A percentile compares a stretch with the other conserved stretches of the same genome.
Conservation (phyloP, 2,797 vertebrate species). For the Phrynocephalus vlangalii region DNA sequence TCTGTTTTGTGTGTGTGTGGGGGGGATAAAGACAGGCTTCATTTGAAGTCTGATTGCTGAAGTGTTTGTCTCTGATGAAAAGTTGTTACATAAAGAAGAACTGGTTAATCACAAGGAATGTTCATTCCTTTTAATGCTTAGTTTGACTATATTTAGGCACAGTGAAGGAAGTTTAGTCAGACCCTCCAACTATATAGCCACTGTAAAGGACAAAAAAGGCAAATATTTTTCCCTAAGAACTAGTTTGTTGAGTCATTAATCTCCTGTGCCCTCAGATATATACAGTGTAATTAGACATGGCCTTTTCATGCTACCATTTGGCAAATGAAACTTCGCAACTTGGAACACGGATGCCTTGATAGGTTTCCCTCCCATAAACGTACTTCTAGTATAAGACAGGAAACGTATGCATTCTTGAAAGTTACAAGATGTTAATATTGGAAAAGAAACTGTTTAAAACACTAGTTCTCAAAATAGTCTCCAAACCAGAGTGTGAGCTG, state of each 20-base stretch:
- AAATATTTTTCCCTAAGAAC: constrained; percentile 51
- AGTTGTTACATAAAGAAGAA: too few relatives aligned
- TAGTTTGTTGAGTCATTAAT: constrained; percentile 48
- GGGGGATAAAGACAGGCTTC: too few relatives aligned
- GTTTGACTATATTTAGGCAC: constrained; percentile 7
- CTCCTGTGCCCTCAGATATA: constrained; percentile 36
- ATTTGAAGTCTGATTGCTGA: too few relatives aligned
- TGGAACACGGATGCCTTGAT: constrained; percentile 20
- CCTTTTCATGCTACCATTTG: constrained; percentile 42
- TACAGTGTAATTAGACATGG: constrained; percentile 50
- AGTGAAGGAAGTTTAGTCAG: accelerated
- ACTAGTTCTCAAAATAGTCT: constrained; percentile 77
- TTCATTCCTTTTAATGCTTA: too few relatives aligned
- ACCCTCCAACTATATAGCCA: constrained; percentile 35
- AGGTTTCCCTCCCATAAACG: constrained; percentile 30
- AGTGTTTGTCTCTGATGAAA: too few relatives aligned
- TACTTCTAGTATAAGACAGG: constrained; percentile 55
- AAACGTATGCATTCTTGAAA: constrained; percentile 63
- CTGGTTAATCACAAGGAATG: too few relatives aligned
- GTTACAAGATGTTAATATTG: constrained; percentile 71
- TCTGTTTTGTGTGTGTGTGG: too few relatives aligned
- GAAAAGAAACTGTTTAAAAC: constrained; percentile 73
- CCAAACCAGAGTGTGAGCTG: constrained; percentile 71
- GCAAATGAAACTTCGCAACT: constrained; percentile 11
- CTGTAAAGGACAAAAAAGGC: constrained; percentile 33